These are phyloP conservation scores for Hirtodrosophila confusa DNA, from an alignment of 2,888 invertebrate species.

Conservation along the genomic window DNA sequence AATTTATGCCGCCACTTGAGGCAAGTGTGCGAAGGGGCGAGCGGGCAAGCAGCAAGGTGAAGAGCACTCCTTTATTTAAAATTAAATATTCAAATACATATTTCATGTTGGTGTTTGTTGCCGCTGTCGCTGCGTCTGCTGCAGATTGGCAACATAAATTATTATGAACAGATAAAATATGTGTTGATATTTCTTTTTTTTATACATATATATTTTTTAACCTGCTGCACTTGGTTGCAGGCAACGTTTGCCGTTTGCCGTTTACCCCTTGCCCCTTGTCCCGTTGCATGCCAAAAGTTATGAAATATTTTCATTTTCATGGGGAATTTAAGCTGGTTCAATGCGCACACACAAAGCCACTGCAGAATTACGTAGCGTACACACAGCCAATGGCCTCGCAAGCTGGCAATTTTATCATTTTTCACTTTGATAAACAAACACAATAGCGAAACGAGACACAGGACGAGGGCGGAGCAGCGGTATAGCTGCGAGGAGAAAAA, in stretches of 20 bases:
- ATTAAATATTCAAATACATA: constrained; percentile 64
- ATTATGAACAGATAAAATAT: constrained; percentile 51
- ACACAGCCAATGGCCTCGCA: constrained; percentile 37
- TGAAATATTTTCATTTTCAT: constrained; percentile 2
- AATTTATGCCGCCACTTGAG: constrained; percentile 76
- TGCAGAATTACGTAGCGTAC: neutral
- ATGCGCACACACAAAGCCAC: neutral
- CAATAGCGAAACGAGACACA: constrained; percentile 32
- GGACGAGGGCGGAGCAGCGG: constrained; percentile 15
- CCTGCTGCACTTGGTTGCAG: constrained; percentile 1
- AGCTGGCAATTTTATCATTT: constrained; percentile 68
- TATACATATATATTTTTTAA: neutral
- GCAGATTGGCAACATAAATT: constrained; percentile 60
- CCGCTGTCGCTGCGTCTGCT: constrained; percentile 27
- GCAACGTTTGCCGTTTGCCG: constrained; percentile 1
- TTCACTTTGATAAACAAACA: constrained; percentile 69
- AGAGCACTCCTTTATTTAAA: constrained; percentile 53
- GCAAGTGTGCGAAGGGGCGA: constrained; percentile 41
- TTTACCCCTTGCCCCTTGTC: neutral
- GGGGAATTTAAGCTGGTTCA: constrained; percentile 24
- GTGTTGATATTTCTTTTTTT: neutral
- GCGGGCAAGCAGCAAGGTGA: constrained; percentile 14
- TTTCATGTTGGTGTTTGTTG: constrained; percentile 26
- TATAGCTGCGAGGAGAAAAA: neutral
- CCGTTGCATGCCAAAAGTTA: neutral